Conservation (phyloP, 2,113 vertebrate species). For the Salvator merianae region DNA sequence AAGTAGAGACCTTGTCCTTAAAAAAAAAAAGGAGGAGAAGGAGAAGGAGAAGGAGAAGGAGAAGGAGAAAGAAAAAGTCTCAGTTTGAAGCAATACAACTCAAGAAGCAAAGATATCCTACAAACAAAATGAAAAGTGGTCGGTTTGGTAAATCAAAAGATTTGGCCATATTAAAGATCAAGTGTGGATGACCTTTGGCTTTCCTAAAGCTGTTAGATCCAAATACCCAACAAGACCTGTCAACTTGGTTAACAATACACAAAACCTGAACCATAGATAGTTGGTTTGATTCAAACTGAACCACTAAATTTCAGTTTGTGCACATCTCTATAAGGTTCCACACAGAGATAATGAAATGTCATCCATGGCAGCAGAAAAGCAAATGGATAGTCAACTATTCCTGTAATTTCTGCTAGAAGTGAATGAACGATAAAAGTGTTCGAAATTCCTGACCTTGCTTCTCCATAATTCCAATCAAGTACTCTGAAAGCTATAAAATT, state of each 20-base stretch:
- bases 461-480: background rate
- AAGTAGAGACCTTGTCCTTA: background rate
- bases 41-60: too few relatives aligned
- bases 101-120: too few relatives aligned
- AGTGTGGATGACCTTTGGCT: background rate
- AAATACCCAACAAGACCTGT: background rate
- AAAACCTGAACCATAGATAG: too few relatives aligned
- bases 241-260: background rate
- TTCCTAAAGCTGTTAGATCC: background rate
- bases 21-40: background rate
- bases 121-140: background rate
- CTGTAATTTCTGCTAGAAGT: background rate
- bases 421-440: background rate
- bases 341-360: background rate
- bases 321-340: too few relatives aligned
- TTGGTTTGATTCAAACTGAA: too few relatives aligned
- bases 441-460: background rate
- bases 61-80: too few relatives aligned
- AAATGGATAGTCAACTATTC: background rate
- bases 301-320: too few relatives aligned
- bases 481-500: conserved; percentile 7
- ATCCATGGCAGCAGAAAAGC: background rate
- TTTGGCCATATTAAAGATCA: background rate
- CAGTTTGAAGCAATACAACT: too few relatives aligned
- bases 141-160: background rate